These are phyloP conservation scores for Heteromyza rotundicornis DNA, from an alignment of 2,888 invertebrate species.

Conservation along the genomic window DNA sequence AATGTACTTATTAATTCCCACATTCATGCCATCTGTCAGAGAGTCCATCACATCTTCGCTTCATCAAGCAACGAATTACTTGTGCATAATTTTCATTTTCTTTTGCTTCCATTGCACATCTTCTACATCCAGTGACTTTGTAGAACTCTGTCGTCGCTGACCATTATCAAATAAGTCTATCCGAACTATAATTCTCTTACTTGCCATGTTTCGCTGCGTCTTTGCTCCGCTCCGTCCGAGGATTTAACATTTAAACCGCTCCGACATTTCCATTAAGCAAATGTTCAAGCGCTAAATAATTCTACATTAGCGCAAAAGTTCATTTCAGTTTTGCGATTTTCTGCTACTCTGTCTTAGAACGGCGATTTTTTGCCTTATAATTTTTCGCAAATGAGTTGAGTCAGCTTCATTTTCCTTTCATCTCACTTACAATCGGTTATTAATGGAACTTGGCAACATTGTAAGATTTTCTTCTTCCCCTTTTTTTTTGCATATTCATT, in stretches of 20 bases:
- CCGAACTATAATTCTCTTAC: too few relatives aligned
- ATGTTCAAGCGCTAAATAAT: neutral
- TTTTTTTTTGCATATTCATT: too few relatives aligned
- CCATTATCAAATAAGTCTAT: too few relatives aligned
- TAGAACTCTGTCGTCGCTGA: too few relatives aligned
- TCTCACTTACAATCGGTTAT: too few relatives aligned
- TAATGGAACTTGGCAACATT: too few relatives aligned
- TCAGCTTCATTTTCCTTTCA: neutral
- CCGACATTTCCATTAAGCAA: constrained; percentile 2
- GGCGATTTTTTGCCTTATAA: neutral
- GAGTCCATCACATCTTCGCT: too few relatives aligned
- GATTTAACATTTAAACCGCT: constrained; percentile 4
- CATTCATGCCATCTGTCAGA: too few relatives aligned
- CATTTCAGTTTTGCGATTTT: neutral
- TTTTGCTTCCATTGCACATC: neutral
- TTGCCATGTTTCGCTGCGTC: too few relatives aligned
- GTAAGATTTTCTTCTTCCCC: neutral
- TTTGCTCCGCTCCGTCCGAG: neutral
- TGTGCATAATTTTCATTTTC: neutral
- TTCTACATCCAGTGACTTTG: neutral
- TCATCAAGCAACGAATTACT: neutral
- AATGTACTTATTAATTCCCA: too few relatives aligned
- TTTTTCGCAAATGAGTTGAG: neutral
- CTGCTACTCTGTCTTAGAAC: neutral
- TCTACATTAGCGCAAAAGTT: neutral